These are phyloP conservation scores for Harmothoe impar DNA, from an alignment of 2,888 invertebrate genomes.

Conservation along the genomic window DNA sequence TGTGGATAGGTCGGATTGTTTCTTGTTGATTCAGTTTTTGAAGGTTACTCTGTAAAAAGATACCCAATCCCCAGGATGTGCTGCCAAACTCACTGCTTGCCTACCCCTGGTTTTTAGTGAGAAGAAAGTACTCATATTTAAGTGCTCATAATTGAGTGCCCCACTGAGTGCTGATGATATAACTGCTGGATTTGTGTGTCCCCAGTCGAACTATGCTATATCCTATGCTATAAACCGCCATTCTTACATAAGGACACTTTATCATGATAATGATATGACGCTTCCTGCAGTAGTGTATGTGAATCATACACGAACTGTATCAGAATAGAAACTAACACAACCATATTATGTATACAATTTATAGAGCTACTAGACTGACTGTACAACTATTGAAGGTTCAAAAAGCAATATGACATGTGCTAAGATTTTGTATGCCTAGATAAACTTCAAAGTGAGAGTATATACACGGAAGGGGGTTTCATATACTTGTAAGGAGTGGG, in stretches of 20 bases:
- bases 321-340: constrained; percentile 3
- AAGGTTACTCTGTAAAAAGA: not conserved
- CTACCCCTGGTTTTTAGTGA: not conserved
- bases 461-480: no score
- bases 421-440: not conserved
- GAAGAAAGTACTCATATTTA: not conserved
- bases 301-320: not conserved
- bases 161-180: not conserved
- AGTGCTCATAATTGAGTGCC: not conserved
- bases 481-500: no score
- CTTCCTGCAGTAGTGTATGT: not conserved
- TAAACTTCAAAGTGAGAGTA: not conserved
- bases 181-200: not conserved
- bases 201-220: not conserved
- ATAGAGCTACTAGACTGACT: not conserved
- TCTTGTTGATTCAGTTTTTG: constrained; percentile 26
- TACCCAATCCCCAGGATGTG: not conserved
- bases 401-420: not conserved
- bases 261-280: not conserved
- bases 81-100: not conserved
- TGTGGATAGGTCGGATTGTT: constrained; percentile 49
- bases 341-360: not conserved
- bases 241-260: no score
- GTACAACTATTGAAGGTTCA: not conserved
- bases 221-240: constrained; percentile 9